A percentile compares a stretch with the other conserved stretches of the same genome.
phyloP scores from a whole-genome alignment of 2,888 invertebrate genomes.

The Tenthredo scrophulariae region DNA sequence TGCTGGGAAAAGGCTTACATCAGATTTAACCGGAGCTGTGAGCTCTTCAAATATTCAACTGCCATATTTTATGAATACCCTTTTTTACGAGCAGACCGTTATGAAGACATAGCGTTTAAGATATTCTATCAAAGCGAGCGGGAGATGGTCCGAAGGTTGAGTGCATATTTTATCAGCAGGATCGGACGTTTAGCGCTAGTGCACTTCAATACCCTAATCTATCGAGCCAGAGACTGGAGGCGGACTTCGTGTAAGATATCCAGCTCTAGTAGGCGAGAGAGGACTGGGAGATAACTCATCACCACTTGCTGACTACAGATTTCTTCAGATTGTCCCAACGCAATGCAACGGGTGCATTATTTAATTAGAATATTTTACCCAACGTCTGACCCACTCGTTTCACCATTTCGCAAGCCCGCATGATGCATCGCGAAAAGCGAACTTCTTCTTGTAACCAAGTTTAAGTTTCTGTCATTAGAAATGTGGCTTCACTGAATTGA shows the following conservation, averaged over 20 bases:
- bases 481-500: not conserved
- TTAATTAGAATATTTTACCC: not conserved
- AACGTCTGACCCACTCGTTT: not conserved
- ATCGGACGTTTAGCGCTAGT: constrained; percentile 36
- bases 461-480: not conserved
- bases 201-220: constrained; percentile 42
- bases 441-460: not conserved
- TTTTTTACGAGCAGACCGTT: constrained; percentile 29
- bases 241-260: constrained; percentile 14
- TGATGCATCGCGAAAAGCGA: not conserved
- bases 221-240: constrained; percentile 27
- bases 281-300: constrained; percentile 13
- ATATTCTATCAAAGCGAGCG: constrained; percentile 10
- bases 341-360: not conserved
- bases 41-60: constrained; percentile 27
- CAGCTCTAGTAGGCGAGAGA: not conserved
- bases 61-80: constrained; percentile 20
- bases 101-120: constrained; percentile 9
- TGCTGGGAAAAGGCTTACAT: not conserved
- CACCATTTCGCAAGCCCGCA: not conserved
- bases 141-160: not conserved
- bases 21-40: not conserved
- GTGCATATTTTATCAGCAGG: constrained; percentile 46
- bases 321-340: not conserved
- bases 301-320: constrained; percentile 13